Evolutionary conservation across 1,140 invertebrate species (phyloP), one percentile per base, ranked within the genome.

Genomic region (Thalassaphorura encarpata): DNA sequence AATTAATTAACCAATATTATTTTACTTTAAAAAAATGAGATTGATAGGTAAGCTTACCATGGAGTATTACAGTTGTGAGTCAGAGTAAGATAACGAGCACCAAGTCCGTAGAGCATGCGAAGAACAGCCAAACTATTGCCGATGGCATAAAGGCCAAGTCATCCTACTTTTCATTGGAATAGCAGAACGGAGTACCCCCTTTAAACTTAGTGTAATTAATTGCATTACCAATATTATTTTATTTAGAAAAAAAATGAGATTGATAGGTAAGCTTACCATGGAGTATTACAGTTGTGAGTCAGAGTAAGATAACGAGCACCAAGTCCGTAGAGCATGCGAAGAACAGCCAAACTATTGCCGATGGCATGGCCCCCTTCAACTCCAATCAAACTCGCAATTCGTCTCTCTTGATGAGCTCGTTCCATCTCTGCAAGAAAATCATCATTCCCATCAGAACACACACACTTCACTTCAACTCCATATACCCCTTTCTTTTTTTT

Each of bases 61-160:
- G 75, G 75, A 6, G 75, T 76, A 58, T 77, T 72, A 66, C 77
- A 78, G 62, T 70, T 74, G 68, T 78, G 76, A 1, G 76, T 77
- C 4, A 78, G 60, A 1, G 76, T 77, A 70, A 78, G 70, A 57
- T 76, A 77, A 29, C 63, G 33, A 28, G 54, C 58, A 29, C 63
- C 63, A 16, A 55, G 3, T 4, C 58, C 46, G 28, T 65, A 65
- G 8, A 60, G 33, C 13, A 43, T 40, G 33, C 77, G 56, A 26
- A 78, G 65, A 33, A 72, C 69, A 24, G 70, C 73, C 31, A 77
- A 59, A 56, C 73, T 76, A 49, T 71, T 75, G 48, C 75, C 74
- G 33, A 78, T 74, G n/a, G 72, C 70, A 62, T n/a, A n/a, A n/a
- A n/a, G n/a, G n/a, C n/a, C n/a, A n/a, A n/a, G n/a, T n/a, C n/a